These are phyloP conservation scores for Trichonephila clavata DNA, from an alignment of 1,140 invertebrate species.

Conservation along the genomic window DNA sequence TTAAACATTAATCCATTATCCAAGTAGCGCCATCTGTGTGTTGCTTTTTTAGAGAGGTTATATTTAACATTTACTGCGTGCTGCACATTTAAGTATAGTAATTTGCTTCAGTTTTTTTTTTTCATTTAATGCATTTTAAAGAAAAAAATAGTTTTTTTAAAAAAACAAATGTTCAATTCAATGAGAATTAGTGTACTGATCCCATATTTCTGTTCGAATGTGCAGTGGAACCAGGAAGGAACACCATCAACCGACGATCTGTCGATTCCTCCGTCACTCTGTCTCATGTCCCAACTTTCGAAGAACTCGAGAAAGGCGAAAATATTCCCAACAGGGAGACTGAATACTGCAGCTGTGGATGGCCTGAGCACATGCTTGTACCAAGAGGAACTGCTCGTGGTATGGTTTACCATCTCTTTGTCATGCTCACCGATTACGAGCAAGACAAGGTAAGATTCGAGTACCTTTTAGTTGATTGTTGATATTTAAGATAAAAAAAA, in stretches of 20 bases:
- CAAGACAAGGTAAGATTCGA: constrained; percentile 38
- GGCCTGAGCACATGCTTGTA: constrained; percentile 92
- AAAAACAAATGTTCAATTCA: no score
- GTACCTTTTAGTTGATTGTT: not conserved
- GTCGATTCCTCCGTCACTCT: constrained; percentile 87
- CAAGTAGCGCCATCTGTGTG: no score
- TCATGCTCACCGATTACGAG: constrained; percentile 88
- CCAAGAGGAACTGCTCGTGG: constrained; percentile 88
- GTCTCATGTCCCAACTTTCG: constrained; percentile 85
- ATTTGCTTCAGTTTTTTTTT: no score
- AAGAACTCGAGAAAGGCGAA: constrained; percentile 81
- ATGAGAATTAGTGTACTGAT: no score
- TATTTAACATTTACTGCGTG: no score
- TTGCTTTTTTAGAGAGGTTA: no score
- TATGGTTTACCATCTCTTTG: constrained; percentile 87
- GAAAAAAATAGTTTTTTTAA: no score
- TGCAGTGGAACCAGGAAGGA: constrained; percentile 85
- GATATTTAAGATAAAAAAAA: not conserved
- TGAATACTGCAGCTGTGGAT: constrained; percentile 89
- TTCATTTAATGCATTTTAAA: no score
- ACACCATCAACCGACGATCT: constrained; percentile 84
- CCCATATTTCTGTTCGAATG: no score
- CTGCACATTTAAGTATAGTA: no score
- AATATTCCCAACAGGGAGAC: constrained; percentile 60
- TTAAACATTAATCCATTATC: no score